phyloP scores from a whole-genome alignment of 2,113 vertebrate species.

The Nicator chloris region DNA sequence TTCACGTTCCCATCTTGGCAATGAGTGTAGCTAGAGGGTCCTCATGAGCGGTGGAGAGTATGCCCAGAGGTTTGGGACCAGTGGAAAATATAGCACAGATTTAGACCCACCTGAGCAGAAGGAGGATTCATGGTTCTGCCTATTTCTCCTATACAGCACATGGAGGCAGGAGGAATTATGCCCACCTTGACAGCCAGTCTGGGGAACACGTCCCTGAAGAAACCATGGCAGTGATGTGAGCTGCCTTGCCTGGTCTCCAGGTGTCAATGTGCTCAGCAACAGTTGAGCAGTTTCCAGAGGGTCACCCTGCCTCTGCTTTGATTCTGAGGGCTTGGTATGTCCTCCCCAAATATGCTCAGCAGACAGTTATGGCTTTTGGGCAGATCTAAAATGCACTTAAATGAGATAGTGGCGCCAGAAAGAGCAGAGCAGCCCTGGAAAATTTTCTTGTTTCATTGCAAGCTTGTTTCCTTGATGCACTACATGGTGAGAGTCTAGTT shows the following conservation, averaged over 20 bases:
- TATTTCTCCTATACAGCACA: too few relatives aligned
- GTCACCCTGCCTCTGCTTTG: not conserved
- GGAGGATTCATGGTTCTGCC: not conserved
- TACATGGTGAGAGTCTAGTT: not conserved
- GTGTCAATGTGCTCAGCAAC: not conserved
- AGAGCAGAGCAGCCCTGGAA: not conserved
- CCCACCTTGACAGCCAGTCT: not conserved
- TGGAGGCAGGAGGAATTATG: not conserved
- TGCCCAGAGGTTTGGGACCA: accelerated
- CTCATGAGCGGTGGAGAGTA: not conserved
- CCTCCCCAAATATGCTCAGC: not conserved
- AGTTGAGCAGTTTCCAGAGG: not conserved
- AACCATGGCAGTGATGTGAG: not conserved
- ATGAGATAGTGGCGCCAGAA: not conserved
- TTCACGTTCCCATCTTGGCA: not conserved
- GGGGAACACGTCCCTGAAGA: not conserved
- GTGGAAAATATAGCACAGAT: not conserved
- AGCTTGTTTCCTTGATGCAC: not conserved
- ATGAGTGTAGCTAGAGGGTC: not conserved
- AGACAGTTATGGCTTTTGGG: not conserved
- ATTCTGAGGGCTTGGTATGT: not conserved
- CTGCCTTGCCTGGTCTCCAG: not conserved
- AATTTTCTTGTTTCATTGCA: not conserved
- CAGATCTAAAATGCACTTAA: not conserved
- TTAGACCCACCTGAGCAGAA: not conserved